Evolutionary conservation across 2,888 invertebrate genomes (phyloP).

Genomic region (Phlogophora meticulosa): DNA sequence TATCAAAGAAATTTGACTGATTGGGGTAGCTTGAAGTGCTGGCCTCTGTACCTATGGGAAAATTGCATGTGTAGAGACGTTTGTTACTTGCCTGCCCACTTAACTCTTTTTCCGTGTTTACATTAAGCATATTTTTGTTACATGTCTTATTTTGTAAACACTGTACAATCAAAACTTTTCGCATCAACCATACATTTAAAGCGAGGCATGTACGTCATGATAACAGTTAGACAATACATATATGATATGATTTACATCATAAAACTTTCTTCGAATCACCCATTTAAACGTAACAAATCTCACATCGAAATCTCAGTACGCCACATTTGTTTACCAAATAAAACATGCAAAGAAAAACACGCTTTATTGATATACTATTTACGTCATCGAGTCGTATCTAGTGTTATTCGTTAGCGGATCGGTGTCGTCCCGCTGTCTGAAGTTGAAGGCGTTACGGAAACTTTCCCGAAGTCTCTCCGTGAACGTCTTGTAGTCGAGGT

Average conservation of each 20-base stretch:
- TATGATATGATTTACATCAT: neutral
- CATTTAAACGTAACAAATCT: neutral
- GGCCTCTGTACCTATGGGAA: too few relatives aligned
- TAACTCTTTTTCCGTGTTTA: conserved; percentile 24
- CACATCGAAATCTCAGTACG: neutral
- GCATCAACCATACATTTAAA: neutral
- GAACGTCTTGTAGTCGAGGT: conserved; percentile 97
- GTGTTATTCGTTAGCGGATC: conserved; percentile 85
- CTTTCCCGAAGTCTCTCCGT: conserved; percentile 95
- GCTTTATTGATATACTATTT: conserved; percentile 60
- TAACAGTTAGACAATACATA: too few relatives aligned
- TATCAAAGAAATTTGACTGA: too few relatives aligned
- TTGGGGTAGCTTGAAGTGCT: too few relatives aligned
- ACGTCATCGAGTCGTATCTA: conserved; percentile 91
- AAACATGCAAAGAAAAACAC: neutral
- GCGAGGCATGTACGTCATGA: neutral
- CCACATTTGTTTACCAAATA: conserved; percentile 37
- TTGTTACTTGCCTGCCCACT: conserved; percentile 21
- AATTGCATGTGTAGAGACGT: neutral
- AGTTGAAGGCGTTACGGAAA: conserved; percentile 88
- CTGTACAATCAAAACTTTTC: neutral
- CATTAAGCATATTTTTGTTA: conserved; percentile 8
- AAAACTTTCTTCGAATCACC: neutral
- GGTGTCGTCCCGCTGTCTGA: conserved; percentile 81
- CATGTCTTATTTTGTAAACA: conserved; percentile 18